phyloP scores from a whole-genome alignment of 2,797 vertebrate species.

The Nannoperca obscura region DNA sequence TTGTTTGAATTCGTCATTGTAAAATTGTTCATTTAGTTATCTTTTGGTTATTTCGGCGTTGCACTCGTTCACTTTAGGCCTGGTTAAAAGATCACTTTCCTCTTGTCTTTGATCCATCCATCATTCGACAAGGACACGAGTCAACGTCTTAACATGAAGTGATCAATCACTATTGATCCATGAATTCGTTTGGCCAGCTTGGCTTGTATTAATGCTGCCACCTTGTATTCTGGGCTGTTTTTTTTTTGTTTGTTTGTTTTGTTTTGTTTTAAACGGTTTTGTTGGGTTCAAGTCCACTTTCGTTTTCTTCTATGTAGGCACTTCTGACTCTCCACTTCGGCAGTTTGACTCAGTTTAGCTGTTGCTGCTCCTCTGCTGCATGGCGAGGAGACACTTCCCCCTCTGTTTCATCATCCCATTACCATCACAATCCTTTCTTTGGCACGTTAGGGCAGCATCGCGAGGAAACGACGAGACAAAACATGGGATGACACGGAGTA shows the following conservation, averaged over 20 bases:
- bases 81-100: conserved; percentile 34
- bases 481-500: background rate
- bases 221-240: background rate
- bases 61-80: background rate
- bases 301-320: background rate
- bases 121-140: conserved; percentile 69
- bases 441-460: conserved; percentile 20
- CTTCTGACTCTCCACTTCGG: background rate
- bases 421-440: conserved; percentile 27
- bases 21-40: background rate
- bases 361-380: background rate
- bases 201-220: conserved; percentile 54
- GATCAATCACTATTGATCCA: conserved; percentile 83
- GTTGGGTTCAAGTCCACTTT: background rate
- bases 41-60: background rate
- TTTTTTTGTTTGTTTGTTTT: too few relatives aligned
- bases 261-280: background rate
- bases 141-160: conserved; percentile 71
- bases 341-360: background rate
- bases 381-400: conserved; percentile 73
- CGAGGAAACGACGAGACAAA: background rate
- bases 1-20: background rate
- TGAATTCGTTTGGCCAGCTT: conserved; percentile 64
- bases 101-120: conserved; percentile 59
- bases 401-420: conserved; percentile 24